Percentiles rank a stretch among this genome's conserved stretches.
These are phyloP conservation scores for Eptesicus fuscus DNA, from an alignment of 2,113 vertebrate species.

Conservation along the genomic window DNA sequence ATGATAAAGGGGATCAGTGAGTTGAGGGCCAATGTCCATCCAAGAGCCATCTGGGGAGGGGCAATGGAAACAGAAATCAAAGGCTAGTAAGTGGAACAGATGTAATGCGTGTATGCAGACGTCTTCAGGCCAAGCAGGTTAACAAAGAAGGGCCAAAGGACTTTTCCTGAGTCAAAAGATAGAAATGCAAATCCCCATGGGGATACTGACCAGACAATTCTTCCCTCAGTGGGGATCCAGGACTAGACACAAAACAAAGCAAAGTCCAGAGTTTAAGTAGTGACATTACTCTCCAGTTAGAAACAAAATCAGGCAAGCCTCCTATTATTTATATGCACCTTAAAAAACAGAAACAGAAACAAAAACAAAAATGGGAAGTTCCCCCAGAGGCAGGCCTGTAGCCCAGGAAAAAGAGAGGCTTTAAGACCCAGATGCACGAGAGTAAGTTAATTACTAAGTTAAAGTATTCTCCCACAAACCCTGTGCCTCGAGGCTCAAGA, in stretches of 20 bases:
- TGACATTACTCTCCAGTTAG: background rate
- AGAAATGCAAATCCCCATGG: background rate
- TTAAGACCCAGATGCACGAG: background rate
- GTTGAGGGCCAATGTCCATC: background rate
- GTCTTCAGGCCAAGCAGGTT: background rate
- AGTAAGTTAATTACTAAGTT: background rate
- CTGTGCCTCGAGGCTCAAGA: accelerated
- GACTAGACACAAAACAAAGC: background rate
- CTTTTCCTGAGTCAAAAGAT: background rate
- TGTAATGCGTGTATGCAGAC: background rate
- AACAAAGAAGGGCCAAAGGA: background rate
- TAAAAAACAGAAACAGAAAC: background rate
- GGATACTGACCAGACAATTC: background rate
- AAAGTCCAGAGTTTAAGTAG: background rate
- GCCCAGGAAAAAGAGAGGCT: background rate
- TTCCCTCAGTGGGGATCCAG: background rate
- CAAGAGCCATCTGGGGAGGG: background rate
- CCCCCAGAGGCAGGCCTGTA: background rate
- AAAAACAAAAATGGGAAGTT: background rate
- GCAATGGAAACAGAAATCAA: background rate
- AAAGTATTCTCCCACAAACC: background rate
- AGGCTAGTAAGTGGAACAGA: background rate
- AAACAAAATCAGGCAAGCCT: background rate
- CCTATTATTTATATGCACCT: background rate
- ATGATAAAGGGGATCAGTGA: background rate